These are phyloP conservation scores for Rhaphigaster nebulosa DNA, from an alignment of 2,888 invertebrate species.

Conservation along the genomic window DNA sequence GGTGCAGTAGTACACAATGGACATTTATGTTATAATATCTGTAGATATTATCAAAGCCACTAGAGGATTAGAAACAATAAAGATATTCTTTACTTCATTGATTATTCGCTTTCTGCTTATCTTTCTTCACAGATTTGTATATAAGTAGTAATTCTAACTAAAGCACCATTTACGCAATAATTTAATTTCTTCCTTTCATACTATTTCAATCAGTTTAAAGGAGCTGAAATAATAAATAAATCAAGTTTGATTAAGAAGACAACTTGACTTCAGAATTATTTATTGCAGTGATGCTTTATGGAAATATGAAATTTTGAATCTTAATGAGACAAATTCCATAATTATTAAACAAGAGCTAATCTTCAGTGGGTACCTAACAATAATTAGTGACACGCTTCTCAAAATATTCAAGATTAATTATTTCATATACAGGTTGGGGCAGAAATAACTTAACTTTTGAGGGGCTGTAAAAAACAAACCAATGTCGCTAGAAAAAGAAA, in stretches of 20 bases:
- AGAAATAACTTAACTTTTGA: too few relatives aligned
- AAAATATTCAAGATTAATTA: too few relatives aligned
- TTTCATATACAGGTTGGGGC: too few relatives aligned
- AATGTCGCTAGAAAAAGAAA: too few relatives aligned
- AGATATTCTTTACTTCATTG: conserved; percentile 35
- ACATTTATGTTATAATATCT: conserved; percentile 17
- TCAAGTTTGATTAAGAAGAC: background rate
- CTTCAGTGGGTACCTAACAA: too few relatives aligned
- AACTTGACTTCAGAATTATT: background rate
- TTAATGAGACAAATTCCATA: background rate
- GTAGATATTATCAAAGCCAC: conserved; percentile 37
- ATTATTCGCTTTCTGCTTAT: conserved; percentile 16
- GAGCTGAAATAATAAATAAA: background rate
- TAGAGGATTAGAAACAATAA: conserved; percentile 43
- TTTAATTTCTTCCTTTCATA: background rate
- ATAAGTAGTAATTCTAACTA: background rate
- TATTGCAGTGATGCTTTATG: background rate
- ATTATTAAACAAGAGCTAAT: background rate
- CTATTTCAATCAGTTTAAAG: background rate
- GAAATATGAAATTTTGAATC: background rate
- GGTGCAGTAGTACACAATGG: conserved; percentile 22
- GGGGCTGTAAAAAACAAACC: too few relatives aligned
- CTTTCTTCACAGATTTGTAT: background rate
- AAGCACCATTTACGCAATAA: background rate
- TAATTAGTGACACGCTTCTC: too few relatives aligned